These are phyloP conservation scores for Dolichotis patagonum DNA, from an alignment of 2,113 vertebrate species.

Conservation along the genomic window DNA sequence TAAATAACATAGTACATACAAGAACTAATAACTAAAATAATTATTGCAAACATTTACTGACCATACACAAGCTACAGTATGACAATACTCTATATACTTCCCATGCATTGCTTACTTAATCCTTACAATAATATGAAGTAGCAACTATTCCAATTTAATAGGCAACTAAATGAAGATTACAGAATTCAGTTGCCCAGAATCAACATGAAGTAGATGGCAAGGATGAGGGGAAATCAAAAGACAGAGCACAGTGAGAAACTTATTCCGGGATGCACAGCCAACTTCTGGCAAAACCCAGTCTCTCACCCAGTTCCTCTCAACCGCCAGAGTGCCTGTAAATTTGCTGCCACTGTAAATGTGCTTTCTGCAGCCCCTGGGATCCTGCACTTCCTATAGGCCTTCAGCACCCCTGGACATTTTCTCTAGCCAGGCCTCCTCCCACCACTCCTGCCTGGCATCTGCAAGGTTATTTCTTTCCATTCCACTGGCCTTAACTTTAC, in stretches of 20 bases:
- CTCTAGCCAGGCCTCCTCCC: background rate
- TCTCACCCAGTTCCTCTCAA: background rate
- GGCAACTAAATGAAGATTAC: background rate
- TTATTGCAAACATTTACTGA: background rate
- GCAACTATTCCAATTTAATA: background rate
- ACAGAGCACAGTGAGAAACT: background rate
- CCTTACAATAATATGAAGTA: background rate
- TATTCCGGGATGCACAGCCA: background rate
- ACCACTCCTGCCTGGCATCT: background rate
- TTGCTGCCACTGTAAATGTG: background rate
- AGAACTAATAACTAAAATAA: conserved; percentile 3
- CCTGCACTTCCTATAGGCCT: background rate
- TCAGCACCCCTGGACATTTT: background rate
- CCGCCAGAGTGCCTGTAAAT: background rate
- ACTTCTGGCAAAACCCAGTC: background rate
- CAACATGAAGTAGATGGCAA: background rate
- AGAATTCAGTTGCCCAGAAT: background rate
- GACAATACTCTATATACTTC: background rate
- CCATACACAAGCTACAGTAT: background rate
- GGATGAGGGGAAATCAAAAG: background rate
- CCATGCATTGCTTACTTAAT: background rate
- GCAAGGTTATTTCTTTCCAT: background rate
- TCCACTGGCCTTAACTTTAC: background rate
- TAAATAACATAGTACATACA: background rate
- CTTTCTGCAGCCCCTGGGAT: background rate